Evolutionary conservation across 2,113 vertebrate genomes (phyloP).

Genomic region (Ciconia boyciana): DNA sequence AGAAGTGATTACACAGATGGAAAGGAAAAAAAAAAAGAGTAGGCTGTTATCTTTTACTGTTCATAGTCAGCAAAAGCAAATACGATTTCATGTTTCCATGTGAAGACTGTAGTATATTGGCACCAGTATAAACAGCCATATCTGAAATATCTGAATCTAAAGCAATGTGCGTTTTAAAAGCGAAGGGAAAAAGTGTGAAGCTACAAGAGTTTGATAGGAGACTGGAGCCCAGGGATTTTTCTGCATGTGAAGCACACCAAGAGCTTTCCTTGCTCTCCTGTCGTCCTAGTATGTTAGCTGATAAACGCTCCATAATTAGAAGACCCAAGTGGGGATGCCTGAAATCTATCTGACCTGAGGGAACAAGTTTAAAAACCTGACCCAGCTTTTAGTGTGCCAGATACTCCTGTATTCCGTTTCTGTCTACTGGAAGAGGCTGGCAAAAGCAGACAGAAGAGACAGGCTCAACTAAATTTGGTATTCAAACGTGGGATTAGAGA

Average conservation of each 20-base stretch:
- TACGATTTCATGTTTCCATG: fast-evolving
- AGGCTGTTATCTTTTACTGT: background rate
- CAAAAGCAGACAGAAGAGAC: background rate
- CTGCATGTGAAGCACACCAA: background rate
- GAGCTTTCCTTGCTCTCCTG: slow-evolving; percentile 17
- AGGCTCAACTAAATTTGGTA: slow-evolving; percentile 23
- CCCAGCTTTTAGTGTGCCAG: background rate
- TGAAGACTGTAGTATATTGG: background rate
- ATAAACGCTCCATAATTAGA: slow-evolving; percentile 61
- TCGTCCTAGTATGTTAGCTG: slow-evolving; percentile 6
- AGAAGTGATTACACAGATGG: background rate
- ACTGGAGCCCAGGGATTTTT: background rate
- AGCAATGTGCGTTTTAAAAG: background rate
- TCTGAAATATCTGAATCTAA: background rate
- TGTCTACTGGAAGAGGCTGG: slow-evolving; percentile 17
- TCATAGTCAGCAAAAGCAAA: background rate
- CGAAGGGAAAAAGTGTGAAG: background rate
- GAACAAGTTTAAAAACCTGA: slow-evolving; percentile 34
- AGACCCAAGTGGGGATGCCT: slow-evolving; percentile 31
- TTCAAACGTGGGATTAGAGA: slow-evolving; percentile 7
- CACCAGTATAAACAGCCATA: background rate
- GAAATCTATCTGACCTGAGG: slow-evolving; percentile 44
- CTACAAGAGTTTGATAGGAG: background rate
- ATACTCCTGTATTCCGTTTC: background rate
- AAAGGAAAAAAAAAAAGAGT: background rate